Conservation (phyloP, 2,888 invertebrate species). For the Ophioninae sp. region DNA sequence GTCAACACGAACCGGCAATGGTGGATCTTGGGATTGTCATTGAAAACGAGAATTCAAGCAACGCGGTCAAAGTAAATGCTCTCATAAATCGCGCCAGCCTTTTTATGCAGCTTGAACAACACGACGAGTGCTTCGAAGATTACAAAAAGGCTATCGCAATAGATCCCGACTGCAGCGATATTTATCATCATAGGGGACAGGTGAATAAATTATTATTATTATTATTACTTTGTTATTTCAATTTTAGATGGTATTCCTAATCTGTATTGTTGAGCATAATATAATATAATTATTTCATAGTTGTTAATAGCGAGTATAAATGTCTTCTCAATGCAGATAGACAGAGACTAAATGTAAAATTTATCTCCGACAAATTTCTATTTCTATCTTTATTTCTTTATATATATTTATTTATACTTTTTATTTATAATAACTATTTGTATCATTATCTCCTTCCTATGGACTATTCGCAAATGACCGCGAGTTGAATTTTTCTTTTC, state of each 20-base stretch:
- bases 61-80: constrained; percentile 90
- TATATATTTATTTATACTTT: neutral
- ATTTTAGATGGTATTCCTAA: neutral
- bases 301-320: neutral
- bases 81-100: constrained; percentile 94
- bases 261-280: neutral
- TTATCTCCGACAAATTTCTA: neutral
- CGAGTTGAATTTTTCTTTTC: constrained; percentile 71
- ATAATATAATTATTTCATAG: neutral
- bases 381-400: neutral
- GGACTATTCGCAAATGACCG: neutral
- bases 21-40: constrained; percentile 88
- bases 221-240: too few species aligned
- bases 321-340: neutral
- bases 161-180: constrained; percentile 91
- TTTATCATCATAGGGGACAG: constrained; percentile 95
- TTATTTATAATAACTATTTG: neutral
- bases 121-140: constrained; percentile 88
- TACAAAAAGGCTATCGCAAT: constrained; percentile 90
- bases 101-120: constrained; percentile 89
- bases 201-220: constrained; percentile 78
- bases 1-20: constrained; percentile 88
- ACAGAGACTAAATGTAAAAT: neutral
- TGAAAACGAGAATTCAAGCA: constrained; percentile 84
- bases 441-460: neutral